Conservation (phyloP, 2,113 vertebrate genomes). For the Pituophis catenifer region DNA sequence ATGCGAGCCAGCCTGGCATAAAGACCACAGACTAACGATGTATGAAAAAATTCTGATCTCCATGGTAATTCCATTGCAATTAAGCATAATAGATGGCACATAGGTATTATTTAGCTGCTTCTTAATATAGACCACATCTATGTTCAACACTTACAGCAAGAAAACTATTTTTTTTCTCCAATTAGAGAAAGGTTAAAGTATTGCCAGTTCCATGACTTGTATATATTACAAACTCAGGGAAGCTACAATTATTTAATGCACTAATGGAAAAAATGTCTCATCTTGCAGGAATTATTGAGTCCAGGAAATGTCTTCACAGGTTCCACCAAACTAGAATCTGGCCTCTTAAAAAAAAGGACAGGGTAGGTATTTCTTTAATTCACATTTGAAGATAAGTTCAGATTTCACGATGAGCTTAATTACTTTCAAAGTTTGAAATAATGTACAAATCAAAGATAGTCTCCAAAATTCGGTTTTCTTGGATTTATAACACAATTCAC, state of each 20-base stretch:
- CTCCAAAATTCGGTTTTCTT: not conserved
- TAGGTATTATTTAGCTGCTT: conserved; percentile 51
- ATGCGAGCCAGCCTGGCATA: conserved; percentile 2
- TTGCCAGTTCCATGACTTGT: not conserved
- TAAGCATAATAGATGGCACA: conserved; percentile 32
- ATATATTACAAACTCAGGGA: not conserved
- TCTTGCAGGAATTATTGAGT: not conserved
- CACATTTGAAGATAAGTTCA: not conserved
- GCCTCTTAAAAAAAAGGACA: not conserved
- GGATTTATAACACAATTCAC: not conserved
- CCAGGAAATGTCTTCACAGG: not conserved
- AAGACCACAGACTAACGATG: not conserved
- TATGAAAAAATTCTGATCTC: conserved; percentile 39
- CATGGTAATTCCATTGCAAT: conserved; percentile 56
- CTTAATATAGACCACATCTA: conserved; percentile 57
- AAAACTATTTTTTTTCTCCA: conserved; percentile 48
- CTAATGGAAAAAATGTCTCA: not conserved
- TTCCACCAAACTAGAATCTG: not conserved
- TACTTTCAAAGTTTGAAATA: not conserved
- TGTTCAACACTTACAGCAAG: conserved; percentile 47
- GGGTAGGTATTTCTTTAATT: not conserved
- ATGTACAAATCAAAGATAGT: not conserved
- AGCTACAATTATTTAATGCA: not conserved
- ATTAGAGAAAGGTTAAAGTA: not conserved
- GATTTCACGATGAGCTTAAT: not conserved